Evolutionary conservation across 2,888 invertebrate species (phyloP).

Genomic region (Steinernema scapterisci): DNA sequence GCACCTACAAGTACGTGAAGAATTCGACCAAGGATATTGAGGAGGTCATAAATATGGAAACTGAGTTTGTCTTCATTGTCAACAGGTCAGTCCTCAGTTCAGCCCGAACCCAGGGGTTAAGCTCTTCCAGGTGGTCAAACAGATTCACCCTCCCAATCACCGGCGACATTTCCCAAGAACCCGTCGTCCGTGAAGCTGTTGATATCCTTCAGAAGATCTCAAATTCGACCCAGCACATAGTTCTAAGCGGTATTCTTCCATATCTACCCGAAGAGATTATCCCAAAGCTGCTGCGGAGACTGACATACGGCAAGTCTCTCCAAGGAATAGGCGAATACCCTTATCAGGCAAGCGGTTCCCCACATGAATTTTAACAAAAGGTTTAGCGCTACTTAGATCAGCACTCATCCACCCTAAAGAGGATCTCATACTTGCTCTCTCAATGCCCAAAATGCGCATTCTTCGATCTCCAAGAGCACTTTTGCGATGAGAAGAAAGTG

Average conservation of each 20-base stretch:
- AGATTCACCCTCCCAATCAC: neutral
- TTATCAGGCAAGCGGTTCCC: neutral
- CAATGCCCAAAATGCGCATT: neutral
- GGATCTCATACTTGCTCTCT: neutral
- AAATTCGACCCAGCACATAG: neutral
- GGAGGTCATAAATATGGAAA: no score
- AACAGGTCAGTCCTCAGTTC: no score
- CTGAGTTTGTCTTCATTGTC: no score
- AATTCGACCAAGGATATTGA: no score
- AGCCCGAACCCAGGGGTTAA: no score
- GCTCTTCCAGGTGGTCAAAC: neutral
- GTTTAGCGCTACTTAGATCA: neutral
- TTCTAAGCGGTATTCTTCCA: neutral
- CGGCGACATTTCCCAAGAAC: neutral
- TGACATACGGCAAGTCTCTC: neutral
- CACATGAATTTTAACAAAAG: neutral
- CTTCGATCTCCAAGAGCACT: neutral
- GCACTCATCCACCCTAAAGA: neutral
- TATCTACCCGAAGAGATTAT: neutral
- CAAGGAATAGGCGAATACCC: neutral
- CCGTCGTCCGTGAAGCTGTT: neutral
- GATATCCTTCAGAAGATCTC: neutral
- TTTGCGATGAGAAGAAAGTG: neutral
- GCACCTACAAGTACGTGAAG: no score
- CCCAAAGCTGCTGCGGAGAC: neutral